Base-by-base conservation (phyloP, 2,797 vertebrate genomes). In the Limnodromus scolopaceus region DNA sequence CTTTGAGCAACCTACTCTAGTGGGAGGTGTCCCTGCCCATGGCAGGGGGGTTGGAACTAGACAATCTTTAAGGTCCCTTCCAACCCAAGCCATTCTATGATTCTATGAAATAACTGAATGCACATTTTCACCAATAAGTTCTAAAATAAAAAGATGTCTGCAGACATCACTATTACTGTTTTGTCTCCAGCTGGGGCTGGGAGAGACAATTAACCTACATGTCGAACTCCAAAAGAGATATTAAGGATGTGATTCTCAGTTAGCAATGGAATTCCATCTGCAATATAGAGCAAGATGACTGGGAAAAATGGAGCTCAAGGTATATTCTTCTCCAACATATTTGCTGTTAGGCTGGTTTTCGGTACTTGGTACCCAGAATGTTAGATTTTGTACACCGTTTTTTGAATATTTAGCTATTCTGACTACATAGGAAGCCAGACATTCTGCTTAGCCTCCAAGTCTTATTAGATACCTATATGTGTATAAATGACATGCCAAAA, bases 321-420 rank as follows among this genome's bases (percentile, higher is more conserved):
- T 41, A 20, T 54, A 16, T 57, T 89, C 66, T 91, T 71, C 45
- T 58, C 36, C 22, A n/a, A 11, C 5, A 8, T 64, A 49, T 71
- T 71, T 71, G 22, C 4, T 64, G 1, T 68, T 45, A 38, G 5
- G 7, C 5, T 84, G 63, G 38, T 46, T 70, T 91, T 81, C 74
- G 15, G 9, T 54, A 9, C 6, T 74, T 46, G 3, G 19, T 58
- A n/a, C 14, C 5, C 18, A 51, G 16, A 78, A 68, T 63, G 11
- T 30, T 38, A 45, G 17, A 51, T 78, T 89, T 55, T 36, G 8
- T 68, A 75, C 49, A 27, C 0, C 1, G 0, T 2, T 1, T 51
- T 18, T 58, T 75, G 43, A 84, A 23, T 68, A 55, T 71, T 74
- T 76, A 49, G 5, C 9, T 87, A 13, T 55, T 64, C 24, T 28